Evolutionary conservation across 2,888 invertebrate species (phyloP), one percentile per base, ranked within the genome.

Genomic region (Listrodromus nycthemerus): DNA sequence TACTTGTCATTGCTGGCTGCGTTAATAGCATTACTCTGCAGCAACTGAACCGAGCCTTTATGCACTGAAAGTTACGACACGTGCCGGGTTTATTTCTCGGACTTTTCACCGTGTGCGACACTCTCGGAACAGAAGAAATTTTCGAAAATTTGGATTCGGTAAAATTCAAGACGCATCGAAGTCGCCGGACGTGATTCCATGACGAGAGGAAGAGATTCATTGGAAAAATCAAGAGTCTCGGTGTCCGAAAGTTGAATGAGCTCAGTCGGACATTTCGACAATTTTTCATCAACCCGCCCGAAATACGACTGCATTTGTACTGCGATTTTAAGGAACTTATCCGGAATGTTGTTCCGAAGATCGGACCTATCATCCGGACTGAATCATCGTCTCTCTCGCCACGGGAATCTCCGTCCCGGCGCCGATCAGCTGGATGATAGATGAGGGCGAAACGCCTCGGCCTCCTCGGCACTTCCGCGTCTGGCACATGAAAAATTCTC

Each of bases 341-440:
- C 24, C 16, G 16, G 67, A 67, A 27, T 3, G 41, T 16, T 16
- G 16, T 16, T 16, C 41, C 41, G 41, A 13, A 45, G 41, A 45
- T 45, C 4, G 16, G 16, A 45, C 41, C 13, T 16, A 45, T 16
- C 13, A 16, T 45, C 16, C 4, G 13, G 16, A 16, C 41, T 16
- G 30, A 48, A 48, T 48, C 33, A 50, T 63, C 61, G 63, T 74
- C 61, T 48, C 67, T 61, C 41, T 13, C 45, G 16, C 13, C 2
- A n/a, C 21, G 27, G 7, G 19, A 30, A 27, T 27, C 24, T 30
- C 58, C 61, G 45, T 66, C 67, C 37, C 8, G 58, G 77, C 69
- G 48, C 66, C 67, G 63, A 74, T 74, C 61, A 61, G 21, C 33
- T 48, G 58, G 77, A 77, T 77, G 77, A 77, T 77, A 61, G 58